Conservation (phyloP, 2,113 vertebrate species). For the Megaleporinus macrocephalus region DNA sequence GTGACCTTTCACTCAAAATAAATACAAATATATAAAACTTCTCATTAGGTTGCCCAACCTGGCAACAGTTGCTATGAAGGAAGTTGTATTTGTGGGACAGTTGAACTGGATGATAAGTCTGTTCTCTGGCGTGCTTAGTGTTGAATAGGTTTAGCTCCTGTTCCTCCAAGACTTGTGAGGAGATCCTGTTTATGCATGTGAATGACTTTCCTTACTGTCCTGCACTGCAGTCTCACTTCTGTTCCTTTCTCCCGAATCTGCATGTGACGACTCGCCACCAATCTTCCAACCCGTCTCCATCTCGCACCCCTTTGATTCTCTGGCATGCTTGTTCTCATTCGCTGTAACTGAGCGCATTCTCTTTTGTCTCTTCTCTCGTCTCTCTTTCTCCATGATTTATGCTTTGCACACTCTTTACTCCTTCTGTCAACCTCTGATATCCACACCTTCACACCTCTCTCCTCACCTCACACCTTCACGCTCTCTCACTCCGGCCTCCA, state of each 20-base stretch:
- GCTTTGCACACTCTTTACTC: background rate
- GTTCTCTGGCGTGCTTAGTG: background rate
- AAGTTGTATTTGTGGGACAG: background rate
- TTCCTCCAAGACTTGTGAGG: background rate
- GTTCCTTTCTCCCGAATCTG: constrained; percentile 14
- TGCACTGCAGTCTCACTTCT: background rate
- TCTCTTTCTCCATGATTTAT: constrained; percentile 14
- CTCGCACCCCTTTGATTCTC: constrained; percentile 6
- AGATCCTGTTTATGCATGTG: constrained; percentile 14
- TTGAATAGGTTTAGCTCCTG: background rate
- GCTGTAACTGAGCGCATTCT: constrained; percentile 24
- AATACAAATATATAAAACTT: background rate
- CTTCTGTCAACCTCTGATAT: background rate
- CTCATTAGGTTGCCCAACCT: background rate
- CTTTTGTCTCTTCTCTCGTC: constrained; percentile 14
- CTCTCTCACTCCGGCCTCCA: constrained; percentile 18
- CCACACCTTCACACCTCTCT: too few relatives aligned
- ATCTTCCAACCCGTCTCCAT: constrained; percentile 4
- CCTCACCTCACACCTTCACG: background rate
- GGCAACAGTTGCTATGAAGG: background rate
- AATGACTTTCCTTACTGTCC: background rate
- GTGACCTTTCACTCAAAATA: too few relatives aligned
- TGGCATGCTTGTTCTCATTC: background rate
- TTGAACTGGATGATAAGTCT: background rate
- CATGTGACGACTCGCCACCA: constrained; percentile 23